Base-by-base conservation (phyloP, 2,113 vertebrate genomes). In the Cairina moschata region DNA sequence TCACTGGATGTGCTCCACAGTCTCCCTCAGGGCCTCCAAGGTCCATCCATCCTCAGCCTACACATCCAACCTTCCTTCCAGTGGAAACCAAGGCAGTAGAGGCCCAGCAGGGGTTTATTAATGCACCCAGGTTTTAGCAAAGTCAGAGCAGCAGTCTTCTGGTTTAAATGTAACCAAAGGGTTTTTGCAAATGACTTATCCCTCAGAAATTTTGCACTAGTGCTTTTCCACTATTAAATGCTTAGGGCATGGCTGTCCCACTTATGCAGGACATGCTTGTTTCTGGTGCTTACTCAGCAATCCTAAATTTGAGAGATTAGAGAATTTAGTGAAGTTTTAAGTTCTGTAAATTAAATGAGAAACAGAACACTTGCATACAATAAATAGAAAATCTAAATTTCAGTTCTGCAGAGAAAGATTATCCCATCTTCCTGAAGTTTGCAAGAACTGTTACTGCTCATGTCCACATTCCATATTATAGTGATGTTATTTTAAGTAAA, bases 41-140 rank as follows among this genome's bases (percentile, higher is more conserved):
- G 93, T 95, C 93, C 90, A 78, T 72, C 67, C 75, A 73, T 91
- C 87, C 85, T 90, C 95, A 93, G 78, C 54, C 71, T 79, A 60
- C 52, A 60, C 38, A 84, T 67, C 42, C 82, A 76, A 32, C 71
- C 32, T 68, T 79, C 52, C 31, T 91, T 83, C 68, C 76, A 88
- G 46, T 23, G 17, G 58, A 87, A 94, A 85, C 26, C 46, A 84
- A 91, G 11, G 42, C 85, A 94, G 66, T 91, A 69, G 11, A 76
- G 42, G 25, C 29, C 31, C 4, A 0, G 63, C 67, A 94, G 92
- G 85, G 62, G 55, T 17, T 18, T 82, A 54, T 79, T 96, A 48
- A 90, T 50, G 40, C 32, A 89, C 66, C n/a, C 66, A 72, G 62
- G 74, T 82, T 34, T 52, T 83, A 91, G 78, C 79, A 56, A 72